phyloP scores from a whole-genome alignment of 2,797 vertebrate genomes.

The Coluber constrictor region DNA sequence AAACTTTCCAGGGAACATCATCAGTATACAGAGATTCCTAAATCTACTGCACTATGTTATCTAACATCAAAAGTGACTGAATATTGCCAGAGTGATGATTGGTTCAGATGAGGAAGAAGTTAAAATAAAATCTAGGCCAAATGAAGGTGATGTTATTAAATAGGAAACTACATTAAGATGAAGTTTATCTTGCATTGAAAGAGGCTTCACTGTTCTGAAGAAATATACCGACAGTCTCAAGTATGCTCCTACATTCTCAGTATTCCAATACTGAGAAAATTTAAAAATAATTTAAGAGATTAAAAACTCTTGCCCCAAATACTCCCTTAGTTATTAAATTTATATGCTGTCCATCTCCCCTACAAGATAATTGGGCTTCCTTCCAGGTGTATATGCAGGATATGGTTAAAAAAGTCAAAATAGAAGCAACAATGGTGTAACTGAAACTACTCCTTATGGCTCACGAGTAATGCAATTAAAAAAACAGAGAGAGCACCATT shows the following conservation, averaged over 20 bases:
- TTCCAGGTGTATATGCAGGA: background rate
- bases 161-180: background rate
- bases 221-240: background rate
- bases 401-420: background rate
- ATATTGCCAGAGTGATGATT: background rate
- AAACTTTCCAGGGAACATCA: background rate
- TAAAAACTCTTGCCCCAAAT: background rate
- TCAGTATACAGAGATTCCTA: background rate
- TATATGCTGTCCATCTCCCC: background rate
- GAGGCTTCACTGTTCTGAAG: background rate
- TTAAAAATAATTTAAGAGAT: background rate
- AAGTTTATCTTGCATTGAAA: background rate
- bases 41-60: background rate
- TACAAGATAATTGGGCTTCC: background rate
- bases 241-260: background rate
- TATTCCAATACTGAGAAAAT: background rate
- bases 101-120: background rate
- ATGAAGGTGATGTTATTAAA: background rate
- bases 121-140: background rate
- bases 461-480: background rate
- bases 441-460: background rate
- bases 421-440: background rate
- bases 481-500: background rate
- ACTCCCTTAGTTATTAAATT: background rate
- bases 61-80: background rate